Conservation (phyloP, 2,888 invertebrate species). For the Perizoma flavofasciatum region DNA sequence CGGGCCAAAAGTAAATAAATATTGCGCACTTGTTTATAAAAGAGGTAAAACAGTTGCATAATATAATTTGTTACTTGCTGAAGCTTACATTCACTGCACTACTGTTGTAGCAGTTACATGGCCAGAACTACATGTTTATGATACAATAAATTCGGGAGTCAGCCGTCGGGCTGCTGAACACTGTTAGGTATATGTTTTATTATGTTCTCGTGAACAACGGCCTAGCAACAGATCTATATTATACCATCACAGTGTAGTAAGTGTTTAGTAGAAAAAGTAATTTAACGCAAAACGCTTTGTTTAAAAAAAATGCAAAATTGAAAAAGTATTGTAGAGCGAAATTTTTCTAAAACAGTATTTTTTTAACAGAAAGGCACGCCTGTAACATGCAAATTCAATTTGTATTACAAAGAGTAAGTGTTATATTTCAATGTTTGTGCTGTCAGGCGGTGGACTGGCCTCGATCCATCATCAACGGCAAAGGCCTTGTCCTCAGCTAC, state of each 20-base stretch:
- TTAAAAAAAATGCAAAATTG: too few relatives aligned
- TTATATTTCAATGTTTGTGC: constrained; percentile 34
- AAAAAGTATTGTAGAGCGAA: background rate
- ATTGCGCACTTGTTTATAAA: too few relatives aligned
- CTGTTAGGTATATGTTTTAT: constrained; percentile 43
- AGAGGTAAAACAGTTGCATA: too few relatives aligned
- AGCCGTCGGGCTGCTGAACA: constrained; percentile 30
- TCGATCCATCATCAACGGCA: constrained; percentile 38
- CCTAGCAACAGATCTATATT: constrained; percentile 15
- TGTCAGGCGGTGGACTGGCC: constrained; percentile 32
- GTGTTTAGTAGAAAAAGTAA: too few relatives aligned
- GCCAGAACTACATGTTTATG: constrained; percentile 52
- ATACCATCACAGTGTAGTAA: background rate
- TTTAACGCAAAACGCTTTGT: too few relatives aligned
- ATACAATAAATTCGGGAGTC: constrained; percentile 46
- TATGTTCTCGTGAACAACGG: constrained; percentile 15
- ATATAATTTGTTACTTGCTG: background rate
- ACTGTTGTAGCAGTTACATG: constrained; percentile 5
- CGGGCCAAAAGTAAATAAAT: too few relatives aligned
- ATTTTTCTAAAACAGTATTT: background rate
- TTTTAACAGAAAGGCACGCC: constrained; percentile 21
- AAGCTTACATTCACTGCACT: too few relatives aligned
- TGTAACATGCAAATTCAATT: constrained; percentile 22
- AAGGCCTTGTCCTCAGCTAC: constrained; percentile 39
- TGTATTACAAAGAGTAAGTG: constrained; percentile 31